Conservation (phyloP, 1,140 invertebrate genomes). For the Trachymyrmex cornetzi region DNA sequence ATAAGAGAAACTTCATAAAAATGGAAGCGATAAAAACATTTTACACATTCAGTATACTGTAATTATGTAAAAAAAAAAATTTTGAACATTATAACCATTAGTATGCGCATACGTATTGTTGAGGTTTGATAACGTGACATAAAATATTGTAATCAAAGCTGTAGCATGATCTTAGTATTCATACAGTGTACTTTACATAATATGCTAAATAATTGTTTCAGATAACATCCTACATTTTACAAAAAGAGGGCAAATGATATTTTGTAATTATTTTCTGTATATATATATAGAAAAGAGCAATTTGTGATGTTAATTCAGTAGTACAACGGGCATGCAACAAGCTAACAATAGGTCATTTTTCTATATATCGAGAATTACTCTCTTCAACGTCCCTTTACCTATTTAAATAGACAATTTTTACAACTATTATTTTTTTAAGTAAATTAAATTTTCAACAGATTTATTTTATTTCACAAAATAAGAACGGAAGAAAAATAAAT, state of each 20-base stretch:
- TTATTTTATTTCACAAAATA: background rate
- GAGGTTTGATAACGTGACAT: constrained; percentile 37
- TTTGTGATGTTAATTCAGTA: background rate
- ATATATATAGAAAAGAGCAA: background rate
- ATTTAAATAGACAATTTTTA: background rate
- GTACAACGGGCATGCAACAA: background rate
- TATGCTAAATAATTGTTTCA: constrained; percentile 40
- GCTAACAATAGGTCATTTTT: background rate
- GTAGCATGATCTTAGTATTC: constrained; percentile 52
- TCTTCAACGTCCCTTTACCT: background rate
- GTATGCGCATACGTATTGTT: constrained; percentile 34
- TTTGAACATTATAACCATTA: constrained; percentile 25
- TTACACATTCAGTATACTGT: background rate
- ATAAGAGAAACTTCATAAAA: background rate
- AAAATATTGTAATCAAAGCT: constrained; percentile 41
- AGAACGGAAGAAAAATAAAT: background rate
- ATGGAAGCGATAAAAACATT: background rate
- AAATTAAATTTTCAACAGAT: constrained; percentile 13
- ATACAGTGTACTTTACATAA: constrained; percentile 38
- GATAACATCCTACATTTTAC: constrained; percentile 13
- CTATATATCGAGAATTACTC: background rate
- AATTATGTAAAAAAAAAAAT: constrained; percentile 19
- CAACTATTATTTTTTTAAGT: background rate
- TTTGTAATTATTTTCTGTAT: background rate
- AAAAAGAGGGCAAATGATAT: constrained; percentile 8